Base-by-base conservation (phyloP, 1,140 invertebrate species). In the Procambarus clarkii region DNA sequence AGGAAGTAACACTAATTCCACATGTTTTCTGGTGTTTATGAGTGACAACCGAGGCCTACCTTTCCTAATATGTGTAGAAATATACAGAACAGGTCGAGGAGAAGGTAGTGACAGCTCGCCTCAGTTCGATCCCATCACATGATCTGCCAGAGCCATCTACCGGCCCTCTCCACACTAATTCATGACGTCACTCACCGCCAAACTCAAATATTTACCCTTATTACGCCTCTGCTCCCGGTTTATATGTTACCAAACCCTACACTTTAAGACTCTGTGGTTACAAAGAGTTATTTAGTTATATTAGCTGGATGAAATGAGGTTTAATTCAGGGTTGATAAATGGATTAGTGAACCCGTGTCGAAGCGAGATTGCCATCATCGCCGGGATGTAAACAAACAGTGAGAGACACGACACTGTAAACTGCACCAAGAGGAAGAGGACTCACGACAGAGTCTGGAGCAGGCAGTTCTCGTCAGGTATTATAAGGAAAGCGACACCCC, bases 51-150 rank as follows among this genome's bases (percentile, higher is more conserved):
- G 34, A 21, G 60, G 18, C 60, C 21, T 64, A 64, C 13, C 18
- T 64, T 5, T 18, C 15, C 18, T 64, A 64, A 64, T 64, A 64
- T 18, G 60, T 64, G 60, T 18, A 54, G 60, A 64, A 64, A 64
- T 64, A 13, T 9, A 54, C 8, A 13, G 8, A 5, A 9, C 1
- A 13, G 50, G 50, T 54, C 15, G 15, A 64, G 60, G 11, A 4
- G 21, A 18, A 5, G 60, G 18, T n/a, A n/a, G 15, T 74, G 69
- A 74, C 69, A 74, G 24, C 5, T 74, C 5, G n/a, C 7, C 69
- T 74, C 24, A 74, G 15, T 74, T 74, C 69, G 69, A 74, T 74
- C 69, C 69, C 34, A 81, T 54, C 48, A 81, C 54, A 54, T 54
- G 48, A 81, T 54, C 48, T 58, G 34, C 3, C 48, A 81, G 54